Conservation (phyloP, 64 coral and sea anemone species). For the Actinia tenebrosa region DNA sequence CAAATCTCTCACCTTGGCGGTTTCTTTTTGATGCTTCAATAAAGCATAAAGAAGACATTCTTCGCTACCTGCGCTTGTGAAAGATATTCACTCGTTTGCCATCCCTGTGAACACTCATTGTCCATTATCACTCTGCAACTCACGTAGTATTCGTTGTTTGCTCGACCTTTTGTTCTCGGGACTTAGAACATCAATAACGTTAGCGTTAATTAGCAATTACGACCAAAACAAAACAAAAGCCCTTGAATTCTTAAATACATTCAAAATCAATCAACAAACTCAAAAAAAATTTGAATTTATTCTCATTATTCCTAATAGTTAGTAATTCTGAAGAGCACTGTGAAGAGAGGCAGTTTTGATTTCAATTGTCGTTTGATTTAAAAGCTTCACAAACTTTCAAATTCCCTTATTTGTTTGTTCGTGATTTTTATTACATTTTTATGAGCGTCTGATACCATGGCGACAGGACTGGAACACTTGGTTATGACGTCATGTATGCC, state of each 20-base stretch:
- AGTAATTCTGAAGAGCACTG: background rate
- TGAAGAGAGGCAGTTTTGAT: background rate
- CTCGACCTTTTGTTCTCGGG: background rate
- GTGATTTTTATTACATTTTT: background rate
- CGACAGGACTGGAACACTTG: background rate
- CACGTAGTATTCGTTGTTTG: background rate
- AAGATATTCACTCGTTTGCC: background rate
- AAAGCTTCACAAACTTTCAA: background rate
- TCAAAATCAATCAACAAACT: background rate
- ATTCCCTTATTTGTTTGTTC: background rate
- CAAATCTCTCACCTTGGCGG: background rate
- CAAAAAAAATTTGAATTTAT: background rate
- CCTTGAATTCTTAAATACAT: background rate
- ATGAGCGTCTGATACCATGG: background rate
- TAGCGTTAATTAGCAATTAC: conserved; percentile 11
- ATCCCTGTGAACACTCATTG: background rate
- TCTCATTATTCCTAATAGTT: background rate
- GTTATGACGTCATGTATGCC: background rate
- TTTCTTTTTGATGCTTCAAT: background rate
- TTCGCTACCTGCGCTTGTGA: background rate
- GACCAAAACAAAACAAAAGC: background rate
- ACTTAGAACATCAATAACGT: background rate
- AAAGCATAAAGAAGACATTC: background rate
- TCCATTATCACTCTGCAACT: background rate
- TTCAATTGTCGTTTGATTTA: background rate